Evolutionary conservation across 2,113 vertebrate species (phyloP), one percentile per base, ranked within the genome.

Genomic region (Corythornis cristatus): DNA sequence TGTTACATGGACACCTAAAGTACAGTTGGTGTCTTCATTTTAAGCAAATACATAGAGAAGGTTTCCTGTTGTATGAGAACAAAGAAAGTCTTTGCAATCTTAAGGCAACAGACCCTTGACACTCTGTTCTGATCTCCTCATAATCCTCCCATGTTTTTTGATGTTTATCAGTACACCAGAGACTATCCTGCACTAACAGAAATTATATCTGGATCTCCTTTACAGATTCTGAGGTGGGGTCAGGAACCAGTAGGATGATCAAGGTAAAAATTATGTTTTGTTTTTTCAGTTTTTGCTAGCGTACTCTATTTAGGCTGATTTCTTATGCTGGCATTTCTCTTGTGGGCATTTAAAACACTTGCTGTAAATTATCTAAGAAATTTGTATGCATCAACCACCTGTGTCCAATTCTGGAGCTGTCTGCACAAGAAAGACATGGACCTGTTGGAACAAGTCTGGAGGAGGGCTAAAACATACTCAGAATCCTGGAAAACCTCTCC

Each of bases 21-120:
- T 82, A 76, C 18, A 50, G 45, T 75, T 94, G 46, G 35, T 51
- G 28, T 58, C 46, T 89, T 89, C 43, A 78, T 88, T 96, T 94
- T 77, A 90, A 95, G 57, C 53, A 94, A 83, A 89, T 95, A 95
- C 11, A 28, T n/a, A 88, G 42, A 89, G 96, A 71, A 93, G 88
- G 60, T 26, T 89, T 83, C 66, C 74, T 86, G 8, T 56, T 25
- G 25, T 60, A 70, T 42, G 43, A 85, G 23, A 89, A 86, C 25
- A 61, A 81, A 83, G 31, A 11, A 77, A 51, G 12, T 50, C 11
- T 74, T 85, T 64, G 6, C 56, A 83, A 26, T 53, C 50, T 40
- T 60, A 15, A 20, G 23, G 61, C 57, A 84, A 71, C 0, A 66
- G 51, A 58, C 5, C 25, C 90, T 77, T 76, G 29, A 68, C 42